phyloP scores from a whole-genome alignment of 2,888 invertebrate species.

The Tetragonisca angustula region DNA sequence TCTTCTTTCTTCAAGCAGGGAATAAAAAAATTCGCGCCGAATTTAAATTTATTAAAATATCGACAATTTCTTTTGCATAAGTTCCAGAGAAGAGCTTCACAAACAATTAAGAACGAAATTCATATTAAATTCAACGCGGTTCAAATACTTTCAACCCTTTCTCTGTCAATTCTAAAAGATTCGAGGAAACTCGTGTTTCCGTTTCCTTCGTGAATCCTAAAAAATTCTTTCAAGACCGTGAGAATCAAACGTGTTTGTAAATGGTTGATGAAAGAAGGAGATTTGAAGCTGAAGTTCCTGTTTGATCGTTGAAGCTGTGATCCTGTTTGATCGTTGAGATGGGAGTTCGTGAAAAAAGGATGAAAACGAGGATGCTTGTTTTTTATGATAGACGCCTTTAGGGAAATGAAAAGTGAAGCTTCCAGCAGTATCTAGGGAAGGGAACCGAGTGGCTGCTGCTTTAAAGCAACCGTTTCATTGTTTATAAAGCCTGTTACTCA shows the following conservation, averaged over 20 bases:
- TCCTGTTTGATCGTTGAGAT: constrained; percentile 3
- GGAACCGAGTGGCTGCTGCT: not conserved
- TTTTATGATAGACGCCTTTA: constrained; percentile 21
- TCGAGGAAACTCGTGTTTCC: not conserved
- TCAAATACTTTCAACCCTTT: not conserved
- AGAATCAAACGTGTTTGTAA: not conserved
- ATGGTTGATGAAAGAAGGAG: not conserved
- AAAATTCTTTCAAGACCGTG: not conserved
- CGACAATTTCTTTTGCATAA: not conserved
- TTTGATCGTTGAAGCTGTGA: not conserved
- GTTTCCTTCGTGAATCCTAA: not conserved
- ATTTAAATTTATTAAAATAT: not conserved
- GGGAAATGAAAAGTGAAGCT: constrained; percentile 12
- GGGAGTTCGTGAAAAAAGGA: constrained; percentile 5
- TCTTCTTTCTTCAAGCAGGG: too few relatives aligned
- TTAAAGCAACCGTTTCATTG: constrained; percentile 11
- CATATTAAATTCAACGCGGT: not conserved
- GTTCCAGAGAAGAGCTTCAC: not conserved
- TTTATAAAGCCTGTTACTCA: constrained; percentile 3
- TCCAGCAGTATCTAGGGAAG: not conserved
- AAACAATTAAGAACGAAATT: not conserved
- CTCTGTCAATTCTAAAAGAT: not conserved
- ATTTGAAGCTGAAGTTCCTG: too few relatives aligned
- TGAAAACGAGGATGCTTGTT: constrained; percentile 3
- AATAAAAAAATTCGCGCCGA: not conserved